phyloP scores from a whole-genome alignment of 2,113 vertebrate species.

The Otolemur garnettii region DNA sequence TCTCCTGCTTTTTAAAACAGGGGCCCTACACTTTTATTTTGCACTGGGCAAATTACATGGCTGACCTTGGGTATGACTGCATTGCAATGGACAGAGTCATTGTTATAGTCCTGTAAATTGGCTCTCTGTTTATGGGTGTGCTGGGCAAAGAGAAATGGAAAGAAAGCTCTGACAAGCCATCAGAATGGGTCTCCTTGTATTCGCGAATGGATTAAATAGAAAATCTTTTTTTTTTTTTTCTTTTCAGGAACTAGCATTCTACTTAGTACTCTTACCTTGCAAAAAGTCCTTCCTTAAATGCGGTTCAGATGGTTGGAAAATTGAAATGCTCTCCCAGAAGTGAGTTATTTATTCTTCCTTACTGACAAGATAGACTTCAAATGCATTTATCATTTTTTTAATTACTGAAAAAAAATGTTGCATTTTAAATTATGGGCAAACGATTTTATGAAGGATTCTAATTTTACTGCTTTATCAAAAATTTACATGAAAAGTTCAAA shows the following conservation, averaged over 20 bases:
- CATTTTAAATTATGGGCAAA: not conserved
- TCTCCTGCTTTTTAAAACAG: not conserved
- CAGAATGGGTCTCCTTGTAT: not conserved
- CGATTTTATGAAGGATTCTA: slow-evolving; percentile 35
- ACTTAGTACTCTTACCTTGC: not conserved
- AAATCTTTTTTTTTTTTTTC: not conserved
- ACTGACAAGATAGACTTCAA: slow-evolving; percentile 13
- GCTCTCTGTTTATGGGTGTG: not conserved
- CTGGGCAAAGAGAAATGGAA: not conserved
- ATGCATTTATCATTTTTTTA: not conserved
- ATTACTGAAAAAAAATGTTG: slow-evolving; percentile 46
- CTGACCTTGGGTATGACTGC: not conserved
- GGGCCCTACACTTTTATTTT: not conserved
- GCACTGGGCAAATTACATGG: not conserved
- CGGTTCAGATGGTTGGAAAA: slow-evolving; percentile 32
- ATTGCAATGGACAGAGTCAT: not conserved
- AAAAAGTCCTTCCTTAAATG: slow-evolving; percentile 62
- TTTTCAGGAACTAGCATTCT: not conserved
- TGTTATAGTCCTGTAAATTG: not conserved
- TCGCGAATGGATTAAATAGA: not conserved
- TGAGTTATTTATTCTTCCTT: slow-evolving; percentile 45
- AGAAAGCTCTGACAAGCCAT: not conserved
- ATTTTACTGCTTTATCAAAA: slow-evolving; percentile 3
- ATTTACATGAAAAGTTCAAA: slow-evolving; percentile 40
- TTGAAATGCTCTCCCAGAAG: not conserved